Conservation (phyloP, 2,113 vertebrate species). For the Nothoprocta perdicaria region DNA sequence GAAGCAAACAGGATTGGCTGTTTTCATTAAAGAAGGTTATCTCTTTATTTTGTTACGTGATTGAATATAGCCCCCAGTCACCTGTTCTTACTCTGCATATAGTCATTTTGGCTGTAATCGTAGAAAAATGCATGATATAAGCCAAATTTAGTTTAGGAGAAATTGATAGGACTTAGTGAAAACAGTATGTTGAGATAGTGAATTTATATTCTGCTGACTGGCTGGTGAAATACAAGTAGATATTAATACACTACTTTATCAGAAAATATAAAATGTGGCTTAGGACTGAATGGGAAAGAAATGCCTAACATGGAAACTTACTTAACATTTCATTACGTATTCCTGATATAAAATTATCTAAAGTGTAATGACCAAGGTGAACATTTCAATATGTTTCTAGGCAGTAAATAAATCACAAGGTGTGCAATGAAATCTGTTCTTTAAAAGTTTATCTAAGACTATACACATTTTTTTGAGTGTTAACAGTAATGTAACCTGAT, state of each 20-base stretch:
- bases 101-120: background rate
- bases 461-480: background rate
- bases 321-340: background rate
- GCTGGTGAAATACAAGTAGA: background rate
- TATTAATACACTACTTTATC: background rate
- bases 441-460: background rate
- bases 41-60: background rate
- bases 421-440: background rate
- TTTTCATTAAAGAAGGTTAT: constrained; percentile 14
- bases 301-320: constrained; percentile 22
- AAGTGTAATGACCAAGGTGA: background rate
- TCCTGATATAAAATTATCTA: background rate
- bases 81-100: background rate
- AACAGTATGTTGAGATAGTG: background rate
- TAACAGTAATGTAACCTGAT: background rate
- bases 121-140: background rate
- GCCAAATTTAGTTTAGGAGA: background rate
- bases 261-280: background rate
- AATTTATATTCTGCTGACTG: constrained; percentile 18
- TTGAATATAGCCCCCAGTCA: background rate
- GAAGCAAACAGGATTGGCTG: background rate
- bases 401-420: constrained; percentile 3
- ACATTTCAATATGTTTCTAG: background rate
- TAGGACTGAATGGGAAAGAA: constrained; percentile 6
- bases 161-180: constrained; percentile 11